Evolutionary conservation across 2,113 vertebrate genomes (phyloP), one percentile per base, ranked within the genome.

Genomic region (Phalacrocorax aristotelis): DNA sequence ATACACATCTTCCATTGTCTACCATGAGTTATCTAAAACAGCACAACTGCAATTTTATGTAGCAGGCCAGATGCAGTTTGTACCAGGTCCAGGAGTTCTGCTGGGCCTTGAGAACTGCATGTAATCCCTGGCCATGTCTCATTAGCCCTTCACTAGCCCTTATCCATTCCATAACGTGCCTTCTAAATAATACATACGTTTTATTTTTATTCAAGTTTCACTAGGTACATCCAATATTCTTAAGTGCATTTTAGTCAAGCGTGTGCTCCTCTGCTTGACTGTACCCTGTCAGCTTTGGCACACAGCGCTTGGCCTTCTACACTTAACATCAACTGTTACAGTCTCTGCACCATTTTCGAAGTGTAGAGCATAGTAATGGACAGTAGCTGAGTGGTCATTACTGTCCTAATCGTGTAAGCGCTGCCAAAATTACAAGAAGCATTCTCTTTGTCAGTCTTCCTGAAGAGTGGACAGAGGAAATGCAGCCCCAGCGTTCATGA

Each of bases 401-500:
- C 57, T 57, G 26, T 57, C 42, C 17, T 6, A 32, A 15, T 42
- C 1, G 0, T 49, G 13, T 64, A 68, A n/a, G 36, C 0, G 2
- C 69, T 70, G 27, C n/a, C 26, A 38, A 44, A 49, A 78, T 32
- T 64, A 49, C 64, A 29, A 82, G 42, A 55, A 69, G 27, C 13
- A 3, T 92, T 42, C n/a, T 55, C 29, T 58, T 34, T 42, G 22
- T 75, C 34, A 54, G 7, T 58, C 16, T 76, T 81, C 55, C 22
- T 29, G 13, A 69, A 44, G 48, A 70, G 18, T 9, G 8, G 15
- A 29, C 7, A 69, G 48, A 76, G 26, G 42, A 84, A 44, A 57
- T 44, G 18, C 14, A 71, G 12, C 26, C 11, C 69, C 25, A 6
- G n/a, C 23, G 42, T 57, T 78, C 22, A 25, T 62, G 22, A 38